Evolutionary conservation across 2,888 invertebrate species (phyloP).

Genomic region (Drosophila nr. perissopoda): DNA sequence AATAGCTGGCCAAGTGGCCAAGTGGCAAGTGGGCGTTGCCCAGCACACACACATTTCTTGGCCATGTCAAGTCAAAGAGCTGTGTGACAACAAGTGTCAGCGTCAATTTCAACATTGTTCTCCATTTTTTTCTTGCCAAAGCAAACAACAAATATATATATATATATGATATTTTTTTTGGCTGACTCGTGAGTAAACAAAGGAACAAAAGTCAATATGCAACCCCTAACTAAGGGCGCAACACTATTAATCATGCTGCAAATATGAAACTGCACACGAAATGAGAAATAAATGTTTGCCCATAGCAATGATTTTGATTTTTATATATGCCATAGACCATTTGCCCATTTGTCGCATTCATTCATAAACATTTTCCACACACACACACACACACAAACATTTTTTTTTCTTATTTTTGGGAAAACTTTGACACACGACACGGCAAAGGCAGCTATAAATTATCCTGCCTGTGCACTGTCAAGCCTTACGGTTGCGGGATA

Average conservation of each 20-base stretch:
- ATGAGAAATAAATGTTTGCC: slow-evolving; percentile 76
- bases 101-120: slow-evolving; percentile 41
- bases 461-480: slow-evolving; percentile 61
- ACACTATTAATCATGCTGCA: slow-evolving; percentile 78
- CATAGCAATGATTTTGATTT: slow-evolving; percentile 74
- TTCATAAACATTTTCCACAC: slow-evolving; percentile 75
- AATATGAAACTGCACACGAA: slow-evolving; percentile 61
- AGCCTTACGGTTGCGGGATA: slow-evolving; percentile 39
- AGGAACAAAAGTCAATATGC: slow-evolving; percentile 68
- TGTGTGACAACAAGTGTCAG: slow-evolving; percentile 78
- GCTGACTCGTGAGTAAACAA: slow-evolving; percentile 12
- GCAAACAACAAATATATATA: slow-evolving; percentile 46
- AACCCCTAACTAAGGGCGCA: slow-evolving; percentile 45
- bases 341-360: slow-evolving; percentile 63
- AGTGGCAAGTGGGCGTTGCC: slow-evolving; percentile 71
- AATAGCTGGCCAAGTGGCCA: slow-evolving; percentile 42
- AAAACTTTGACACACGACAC: slow-evolving; percentile 79
- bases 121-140: slow-evolving; percentile 57
- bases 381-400: slow-evolving; percentile 18
- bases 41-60: slow-evolving; percentile 20
- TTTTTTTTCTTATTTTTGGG: slow-evolving; percentile 29
- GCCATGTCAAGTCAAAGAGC: slow-evolving; percentile 62
- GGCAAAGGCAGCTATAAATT: slow-evolving; percentile 70
- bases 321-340: slow-evolving; percentile 47
- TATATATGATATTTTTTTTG: slow-evolving; percentile 4